phyloP scores from a whole-genome alignment of 2,888 invertebrate species.

The Caenorhabditis uteleia region DNA sequence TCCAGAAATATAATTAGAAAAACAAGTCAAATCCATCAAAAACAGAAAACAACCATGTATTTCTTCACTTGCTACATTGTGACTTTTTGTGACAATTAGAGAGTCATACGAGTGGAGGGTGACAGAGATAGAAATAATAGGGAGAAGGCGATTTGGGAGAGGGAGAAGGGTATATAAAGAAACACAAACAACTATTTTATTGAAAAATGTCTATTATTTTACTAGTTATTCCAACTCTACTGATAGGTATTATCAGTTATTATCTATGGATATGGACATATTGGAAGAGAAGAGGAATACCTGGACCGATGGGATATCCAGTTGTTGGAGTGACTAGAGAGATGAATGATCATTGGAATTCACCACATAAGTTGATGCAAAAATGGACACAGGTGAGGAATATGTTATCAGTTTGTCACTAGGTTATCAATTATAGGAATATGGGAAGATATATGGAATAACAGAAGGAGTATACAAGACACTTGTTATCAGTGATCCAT shows the following conservation, averaged over 20 bases:
- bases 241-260: constrained; percentile 18
- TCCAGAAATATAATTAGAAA: too few species aligned
- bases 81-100: too few species aligned
- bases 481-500: constrained; percentile 70
- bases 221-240: constrained; percentile 1
- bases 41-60: too few species aligned
- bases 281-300: constrained; percentile 43
- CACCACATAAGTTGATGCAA: constrained; percentile 9
- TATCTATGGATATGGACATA: constrained; percentile 34
- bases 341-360: constrained; percentile 6
- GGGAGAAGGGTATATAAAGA: too few species aligned
- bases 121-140: too few species aligned
- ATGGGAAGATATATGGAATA: constrained; percentile 43
- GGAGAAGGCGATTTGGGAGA: too few species aligned
- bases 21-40: too few species aligned
- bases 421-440: too few species aligned
- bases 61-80: too few species aligned
- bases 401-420: too few species aligned
- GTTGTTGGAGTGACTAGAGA: constrained; percentile 31
- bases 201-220: constrained; percentile 6
- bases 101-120: too few species aligned
- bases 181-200: too few species aligned
- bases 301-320: constrained; percentile 26
- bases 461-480: constrained; percentile 53
- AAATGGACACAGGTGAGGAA: constrained; percentile 64